These are phyloP conservation scores for Geophilus truncorum DNA, from an alignment of 2,888 invertebrate species.

Conservation along the genomic window DNA sequence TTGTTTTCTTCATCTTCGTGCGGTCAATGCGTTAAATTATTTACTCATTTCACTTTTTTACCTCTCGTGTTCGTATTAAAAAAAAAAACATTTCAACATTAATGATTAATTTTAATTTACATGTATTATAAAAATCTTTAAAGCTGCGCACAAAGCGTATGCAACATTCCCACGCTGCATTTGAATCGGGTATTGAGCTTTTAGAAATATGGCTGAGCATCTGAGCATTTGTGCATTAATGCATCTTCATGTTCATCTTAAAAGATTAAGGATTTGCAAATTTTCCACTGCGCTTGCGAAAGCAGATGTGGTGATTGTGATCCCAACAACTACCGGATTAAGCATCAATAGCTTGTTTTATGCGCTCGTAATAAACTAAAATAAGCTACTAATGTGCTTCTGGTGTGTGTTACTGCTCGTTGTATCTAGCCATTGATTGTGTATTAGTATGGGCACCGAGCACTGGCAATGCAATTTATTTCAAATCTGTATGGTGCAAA, in stretches of 20 bases:
- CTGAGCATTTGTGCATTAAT: not conserved
- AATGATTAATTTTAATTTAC: not conserved
- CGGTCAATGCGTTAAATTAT: not conserved
- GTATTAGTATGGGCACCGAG: conserved; percentile 8
- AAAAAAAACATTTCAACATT: not conserved
- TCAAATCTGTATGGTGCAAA: conserved; percentile 27
- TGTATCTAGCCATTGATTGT: not conserved
- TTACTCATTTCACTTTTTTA: not conserved
- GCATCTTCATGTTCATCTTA: not conserved
- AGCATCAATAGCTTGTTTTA: conserved; percentile 4
- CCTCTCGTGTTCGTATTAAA: not conserved
- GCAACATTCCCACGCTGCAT: not conserved
- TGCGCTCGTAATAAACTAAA: not conserved
- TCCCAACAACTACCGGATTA: not conserved
- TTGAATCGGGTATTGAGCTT: not conserved
- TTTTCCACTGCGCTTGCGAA: not conserved
- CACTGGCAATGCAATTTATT: not conserved
- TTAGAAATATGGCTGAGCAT: not conserved
- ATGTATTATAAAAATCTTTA: too few relatives aligned
- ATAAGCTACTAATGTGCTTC: not conserved
- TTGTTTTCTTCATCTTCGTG: not conserved
- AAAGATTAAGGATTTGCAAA: conserved; percentile 25
- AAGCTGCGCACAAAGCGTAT: too few relatives aligned
- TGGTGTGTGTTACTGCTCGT: not conserved
- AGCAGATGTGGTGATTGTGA: conserved; percentile 22